Percentiles rank a stretch among this genome's conserved stretches.
These are phyloP conservation scores for Gallinago nigripennis DNA, from an alignment of 2,797 vertebrate species.

Conservation along the genomic window DNA sequence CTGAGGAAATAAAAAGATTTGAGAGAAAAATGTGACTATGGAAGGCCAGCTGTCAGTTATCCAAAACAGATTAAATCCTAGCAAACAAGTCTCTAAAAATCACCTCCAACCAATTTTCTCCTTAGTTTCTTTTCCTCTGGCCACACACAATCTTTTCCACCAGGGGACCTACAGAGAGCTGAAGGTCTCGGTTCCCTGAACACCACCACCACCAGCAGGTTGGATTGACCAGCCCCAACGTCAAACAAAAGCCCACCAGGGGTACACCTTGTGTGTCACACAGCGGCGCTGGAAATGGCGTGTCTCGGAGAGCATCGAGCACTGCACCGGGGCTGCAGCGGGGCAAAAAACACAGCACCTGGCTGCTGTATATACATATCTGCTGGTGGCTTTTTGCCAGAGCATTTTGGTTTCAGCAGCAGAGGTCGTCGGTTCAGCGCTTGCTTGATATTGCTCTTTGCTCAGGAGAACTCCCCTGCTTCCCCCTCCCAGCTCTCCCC, in stretches of 20 bases:
- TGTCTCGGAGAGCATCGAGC: not conserved
- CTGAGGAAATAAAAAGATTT: slow-evolving; percentile 35
- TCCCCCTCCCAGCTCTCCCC: not conserved
- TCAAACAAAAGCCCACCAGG: not conserved
- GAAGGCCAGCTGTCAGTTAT: not conserved
- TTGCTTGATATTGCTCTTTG: slow-evolving; percentile 5
- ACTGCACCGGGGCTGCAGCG: not conserved
- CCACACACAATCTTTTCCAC: not conserved
- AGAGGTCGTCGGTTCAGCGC: not conserved
- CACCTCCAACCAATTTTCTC: not conserved
- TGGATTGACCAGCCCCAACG: not conserved
- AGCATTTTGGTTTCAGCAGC: not conserved
- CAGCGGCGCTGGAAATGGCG: fast-evolving
- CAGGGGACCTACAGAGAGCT: not conserved
- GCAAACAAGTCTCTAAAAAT: not conserved
- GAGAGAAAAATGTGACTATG: not conserved
- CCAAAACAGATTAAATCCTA: not conserved
- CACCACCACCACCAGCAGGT: not conserved
- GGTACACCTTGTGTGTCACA: fast-evolving
- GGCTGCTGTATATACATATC: not conserved
- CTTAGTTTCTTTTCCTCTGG: not conserved
- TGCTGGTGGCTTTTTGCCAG: not conserved
- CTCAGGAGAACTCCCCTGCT: not conserved
- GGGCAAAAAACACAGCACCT: not conserved
- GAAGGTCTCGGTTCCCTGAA: not conserved